Evolutionary conservation across 2,888 invertebrate genomes (phyloP).

Genomic region (Pantelozetes paolii): DNA sequence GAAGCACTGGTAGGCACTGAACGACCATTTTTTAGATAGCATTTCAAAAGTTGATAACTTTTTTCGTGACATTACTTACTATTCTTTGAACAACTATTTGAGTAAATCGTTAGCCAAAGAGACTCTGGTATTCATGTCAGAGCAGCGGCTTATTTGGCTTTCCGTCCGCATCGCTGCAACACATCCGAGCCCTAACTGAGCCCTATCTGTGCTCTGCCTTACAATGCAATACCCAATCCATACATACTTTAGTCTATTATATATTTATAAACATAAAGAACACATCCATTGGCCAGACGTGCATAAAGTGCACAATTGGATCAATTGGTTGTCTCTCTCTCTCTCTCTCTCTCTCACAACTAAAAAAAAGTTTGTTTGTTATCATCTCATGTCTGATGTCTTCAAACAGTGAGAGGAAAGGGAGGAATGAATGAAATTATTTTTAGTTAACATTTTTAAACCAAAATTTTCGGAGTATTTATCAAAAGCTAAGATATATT

Average conservation of each 20-base stretch:
- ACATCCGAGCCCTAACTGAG: conserved; percentile 5
- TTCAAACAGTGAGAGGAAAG: too few species aligned
- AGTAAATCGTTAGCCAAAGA: conserved; percentile 10
- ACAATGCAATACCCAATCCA: neutral
- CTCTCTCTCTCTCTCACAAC: too few species aligned
- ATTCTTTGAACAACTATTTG: conserved; percentile 15
- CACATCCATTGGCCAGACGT: conserved; percentile 17
- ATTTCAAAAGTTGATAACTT: conserved; percentile 19
- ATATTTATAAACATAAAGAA: conserved; percentile 27
- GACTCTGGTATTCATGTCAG: neutral
- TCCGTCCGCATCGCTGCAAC: conserved; percentile 20
- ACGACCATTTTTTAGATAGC: conserved; percentile 25
- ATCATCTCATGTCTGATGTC: too few species aligned
- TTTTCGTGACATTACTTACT: conserved; percentile 3
- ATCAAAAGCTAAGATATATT: too few species aligned
- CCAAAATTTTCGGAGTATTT: too few species aligned
- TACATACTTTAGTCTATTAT: conserved; percentile 4
- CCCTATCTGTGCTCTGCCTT: too few species aligned
- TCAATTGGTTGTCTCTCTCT: too few species aligned
- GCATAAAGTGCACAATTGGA: conserved; percentile 16
- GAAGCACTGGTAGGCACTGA: neutral
- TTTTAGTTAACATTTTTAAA: too few species aligned
- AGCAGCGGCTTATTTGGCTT: conserved; percentile 2
- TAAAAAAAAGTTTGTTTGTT: too few species aligned
- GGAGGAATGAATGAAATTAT: too few species aligned